Conservation (phyloP, 2,888 invertebrate genomes). For the Parasteatoda lunata region DNA sequence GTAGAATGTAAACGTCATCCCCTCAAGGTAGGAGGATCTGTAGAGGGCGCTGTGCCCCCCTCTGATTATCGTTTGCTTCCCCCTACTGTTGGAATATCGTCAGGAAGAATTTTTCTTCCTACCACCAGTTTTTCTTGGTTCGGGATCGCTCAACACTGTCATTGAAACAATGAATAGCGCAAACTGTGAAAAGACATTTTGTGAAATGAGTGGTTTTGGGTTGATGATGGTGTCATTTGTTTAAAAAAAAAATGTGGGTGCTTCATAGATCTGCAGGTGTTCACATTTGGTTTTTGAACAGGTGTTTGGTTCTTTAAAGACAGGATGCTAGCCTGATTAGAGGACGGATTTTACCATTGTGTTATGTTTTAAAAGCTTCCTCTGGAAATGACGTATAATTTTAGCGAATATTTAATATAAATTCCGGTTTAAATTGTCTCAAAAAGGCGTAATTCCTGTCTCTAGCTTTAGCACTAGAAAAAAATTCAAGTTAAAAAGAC, state of each 20-base stretch:
- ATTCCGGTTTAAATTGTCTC: too few relatives aligned
- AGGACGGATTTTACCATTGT: too few relatives aligned
- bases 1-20: not conserved
- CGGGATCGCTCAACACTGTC: not conserved
- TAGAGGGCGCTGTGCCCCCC: slow-evolving; percentile 14
- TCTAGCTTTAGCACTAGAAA: too few relatives aligned
- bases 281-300: not conserved
- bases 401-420: too few relatives aligned
- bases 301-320: not conserved
- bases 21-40: slow-evolving; percentile 30
- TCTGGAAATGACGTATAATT: too few relatives aligned
- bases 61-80: not conserved
- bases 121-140: not conserved
- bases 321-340: too few relatives aligned
- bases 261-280: not conserved
- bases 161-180: not conserved
- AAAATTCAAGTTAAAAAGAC: too few relatives aligned
- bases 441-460: too few relatives aligned
- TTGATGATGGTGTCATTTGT: not conserved
- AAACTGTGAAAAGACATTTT: not conserved
- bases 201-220: not conserved
- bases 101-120: not conserved
- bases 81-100: not conserved
- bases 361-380: too few relatives aligned
- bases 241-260: not conserved